Base-by-base conservation (phyloP, 2,113 vertebrate genomes). In the rat (Rattus norvegicus) region DNA sequence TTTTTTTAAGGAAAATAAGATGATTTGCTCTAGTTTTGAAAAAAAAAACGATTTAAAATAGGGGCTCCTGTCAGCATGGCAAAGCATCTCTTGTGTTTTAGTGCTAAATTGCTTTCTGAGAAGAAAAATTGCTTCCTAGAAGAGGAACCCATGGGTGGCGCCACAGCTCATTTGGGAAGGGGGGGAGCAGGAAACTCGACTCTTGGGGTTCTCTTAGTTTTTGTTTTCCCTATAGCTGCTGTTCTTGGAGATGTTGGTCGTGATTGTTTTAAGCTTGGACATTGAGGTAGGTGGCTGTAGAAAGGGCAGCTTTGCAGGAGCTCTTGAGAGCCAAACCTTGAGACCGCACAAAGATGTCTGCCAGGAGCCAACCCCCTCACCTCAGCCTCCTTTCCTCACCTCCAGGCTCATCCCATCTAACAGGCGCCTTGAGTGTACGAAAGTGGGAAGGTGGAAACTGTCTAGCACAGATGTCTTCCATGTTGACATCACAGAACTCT, bases 121-220 rank as follows among this genome's bases (percentile, higher is more conserved):
- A 33, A 26, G 36, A 69, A 87, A 81, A 56, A 56, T 36, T 12
- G 73, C 65, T 67, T 67, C 30, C 26, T 10, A 91, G 63, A 49
- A 72, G 22, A 52, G 39, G 72, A n/a, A n/a, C 26, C 24, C 4
- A 10, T 43, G 63, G 54, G 43, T 2, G 52, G n/a, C 19, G 36
- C 30, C 24, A 26, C 65, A 49, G 85, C 73, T 19, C 61, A 30
- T 69, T 47, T 33, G 61, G 28, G 28, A 69, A 86, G 84, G 49
- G 63, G 43, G 33, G 43, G 43, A 3, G 43, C 43, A 28, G 19
- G 39, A 47, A 49, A 49, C 39, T 43, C 22, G 43, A 20, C 47
- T 92, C n/a, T 79, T 81, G 56, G 63, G 24, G 10, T 92, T 95
- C 56, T 56, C 39, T 70, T 88, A 75, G 39, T 54, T 94, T 90